Percentiles rank a stretch among this genome's conserved stretches.
phyloP scores from a whole-genome alignment of 2,888 invertebrate species.

The Caenorhabditis sp. region DNA sequence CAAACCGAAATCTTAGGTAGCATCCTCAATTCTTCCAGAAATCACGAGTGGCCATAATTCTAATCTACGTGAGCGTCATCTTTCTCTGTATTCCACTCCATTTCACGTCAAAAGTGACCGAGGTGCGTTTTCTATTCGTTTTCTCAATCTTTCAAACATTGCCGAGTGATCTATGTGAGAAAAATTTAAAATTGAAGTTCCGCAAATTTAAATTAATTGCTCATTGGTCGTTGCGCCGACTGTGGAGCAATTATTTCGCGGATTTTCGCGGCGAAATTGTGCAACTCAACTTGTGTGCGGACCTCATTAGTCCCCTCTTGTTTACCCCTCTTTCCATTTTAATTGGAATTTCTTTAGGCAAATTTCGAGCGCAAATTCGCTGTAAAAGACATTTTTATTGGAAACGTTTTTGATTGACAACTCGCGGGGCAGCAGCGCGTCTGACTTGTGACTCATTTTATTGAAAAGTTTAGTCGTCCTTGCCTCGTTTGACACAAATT shows the following conservation, averaged over 20 bases:
- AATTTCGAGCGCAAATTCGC: not conserved
- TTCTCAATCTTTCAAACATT: not conserved
- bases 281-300: no score
- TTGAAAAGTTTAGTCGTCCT: constrained; percentile 31
- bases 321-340: not conserved
- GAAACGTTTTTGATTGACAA: constrained; percentile 21
- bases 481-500: not conserved
- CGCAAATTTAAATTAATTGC: constrained; percentile 15
- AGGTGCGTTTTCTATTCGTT: constrained; percentile 46
- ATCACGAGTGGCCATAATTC: constrained; percentile 59
- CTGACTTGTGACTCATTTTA: constrained; percentile 28
- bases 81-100: constrained; percentile 73
- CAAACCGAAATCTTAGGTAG: not conserved
- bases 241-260: no score
- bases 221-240: constrained; percentile 50
- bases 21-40: constrained; percentile 64
- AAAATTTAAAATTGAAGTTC: not conserved
- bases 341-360: no score
- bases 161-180: no score
- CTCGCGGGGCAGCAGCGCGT: constrained; percentile 11
- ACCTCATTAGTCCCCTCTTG: no score
- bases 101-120: constrained; percentile 70
- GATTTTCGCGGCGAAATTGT: no score
- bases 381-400: not conserved
- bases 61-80: constrained; percentile 70